Evolutionary conservation across 37 sponge, comb jelly and placozoan genomes (phyloP).

Genomic region (Halisarca cf. caerulea): DNA sequence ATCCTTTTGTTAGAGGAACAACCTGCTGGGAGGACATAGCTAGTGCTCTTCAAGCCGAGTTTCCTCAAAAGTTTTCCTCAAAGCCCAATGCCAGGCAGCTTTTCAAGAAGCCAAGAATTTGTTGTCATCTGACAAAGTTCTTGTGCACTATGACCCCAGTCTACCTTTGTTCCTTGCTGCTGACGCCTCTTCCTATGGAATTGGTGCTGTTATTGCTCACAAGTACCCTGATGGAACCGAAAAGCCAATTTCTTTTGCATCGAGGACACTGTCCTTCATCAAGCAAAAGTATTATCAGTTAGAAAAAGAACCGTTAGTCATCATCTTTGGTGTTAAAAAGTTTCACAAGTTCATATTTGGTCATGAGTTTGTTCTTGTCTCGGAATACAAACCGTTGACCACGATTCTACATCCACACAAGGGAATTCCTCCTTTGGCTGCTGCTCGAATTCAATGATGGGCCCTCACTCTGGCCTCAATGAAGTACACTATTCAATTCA

Average conservation of each 20-base stretch:
- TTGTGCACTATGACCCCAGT: conserved; percentile 14
- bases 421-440: conserved; percentile 7
- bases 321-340: conserved; percentile 1
- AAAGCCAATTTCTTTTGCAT: conserved; percentile 35
- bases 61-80: too few species aligned
- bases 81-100: not conserved
- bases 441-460: conserved; percentile 16
- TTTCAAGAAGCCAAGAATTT: not conserved
- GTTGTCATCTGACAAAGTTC: conserved; percentile 15
- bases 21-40: too few species aligned
- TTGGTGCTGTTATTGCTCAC: conserved; percentile 36
- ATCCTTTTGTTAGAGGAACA: too few species aligned
- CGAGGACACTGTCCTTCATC: not conserved
- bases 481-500: not conserved
- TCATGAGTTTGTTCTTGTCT: not conserved
- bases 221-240: conserved; percentile 19
- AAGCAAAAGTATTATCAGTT: conserved; percentile 5
- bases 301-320: conserved; percentile 9
- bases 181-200: conserved; percentile 37
- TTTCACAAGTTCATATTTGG: conserved; percentile 18
- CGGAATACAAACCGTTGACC: conserved; percentile 27
- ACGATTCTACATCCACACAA: conserved; percentile 1
- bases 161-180: not conserved
- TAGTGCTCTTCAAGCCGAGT: too few species aligned
- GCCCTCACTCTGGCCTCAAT: not conserved